Conservation (phyloP, 1,140 invertebrate species). For the Ceratina calcarata region DNA sequence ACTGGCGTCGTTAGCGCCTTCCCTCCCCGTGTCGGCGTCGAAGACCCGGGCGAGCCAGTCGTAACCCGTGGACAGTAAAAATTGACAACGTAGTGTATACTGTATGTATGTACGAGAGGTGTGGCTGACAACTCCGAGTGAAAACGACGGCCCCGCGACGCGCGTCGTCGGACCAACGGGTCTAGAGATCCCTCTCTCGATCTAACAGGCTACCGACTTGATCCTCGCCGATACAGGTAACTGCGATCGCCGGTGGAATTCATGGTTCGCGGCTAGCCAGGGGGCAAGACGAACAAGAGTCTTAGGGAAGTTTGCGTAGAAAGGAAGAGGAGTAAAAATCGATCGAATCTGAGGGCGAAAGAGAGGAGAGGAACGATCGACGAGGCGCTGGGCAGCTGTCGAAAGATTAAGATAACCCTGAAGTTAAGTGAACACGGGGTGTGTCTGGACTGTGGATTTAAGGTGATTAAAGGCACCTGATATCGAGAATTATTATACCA, state of each 20-base stretch:
- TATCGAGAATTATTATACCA: constrained; percentile 80
- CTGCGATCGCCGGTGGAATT: background rate
- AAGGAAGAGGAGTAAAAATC: constrained; percentile 41
- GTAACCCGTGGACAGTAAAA: constrained; percentile 54
- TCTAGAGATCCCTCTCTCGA: background rate
- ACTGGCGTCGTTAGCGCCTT: constrained; percentile 59
- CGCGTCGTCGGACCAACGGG: background rate
- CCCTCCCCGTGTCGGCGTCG: background rate
- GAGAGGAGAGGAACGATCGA: constrained; percentile 68
- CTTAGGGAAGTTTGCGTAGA: background rate
- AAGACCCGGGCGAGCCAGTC: constrained; percentile 15
- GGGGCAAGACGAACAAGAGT: background rate
- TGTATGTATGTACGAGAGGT: too few relatives aligned
- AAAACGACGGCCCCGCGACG: background rate
- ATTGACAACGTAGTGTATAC: background rate
- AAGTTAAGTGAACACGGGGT: constrained; percentile 77
- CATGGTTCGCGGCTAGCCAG: background rate
- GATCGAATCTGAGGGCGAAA: constrained; percentile 50
- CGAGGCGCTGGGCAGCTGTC: constrained; percentile 80
- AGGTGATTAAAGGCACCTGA: constrained; percentile 81
- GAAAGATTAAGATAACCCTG: constrained; percentile 81
- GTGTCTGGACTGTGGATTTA: constrained; percentile 79
- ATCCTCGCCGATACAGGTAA: too few relatives aligned
- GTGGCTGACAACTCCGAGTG: background rate
- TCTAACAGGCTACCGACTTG: background rate